phyloP scores from a whole-genome alignment of 2,797 vertebrate species.

The Amazona ochrocephala region DNA sequence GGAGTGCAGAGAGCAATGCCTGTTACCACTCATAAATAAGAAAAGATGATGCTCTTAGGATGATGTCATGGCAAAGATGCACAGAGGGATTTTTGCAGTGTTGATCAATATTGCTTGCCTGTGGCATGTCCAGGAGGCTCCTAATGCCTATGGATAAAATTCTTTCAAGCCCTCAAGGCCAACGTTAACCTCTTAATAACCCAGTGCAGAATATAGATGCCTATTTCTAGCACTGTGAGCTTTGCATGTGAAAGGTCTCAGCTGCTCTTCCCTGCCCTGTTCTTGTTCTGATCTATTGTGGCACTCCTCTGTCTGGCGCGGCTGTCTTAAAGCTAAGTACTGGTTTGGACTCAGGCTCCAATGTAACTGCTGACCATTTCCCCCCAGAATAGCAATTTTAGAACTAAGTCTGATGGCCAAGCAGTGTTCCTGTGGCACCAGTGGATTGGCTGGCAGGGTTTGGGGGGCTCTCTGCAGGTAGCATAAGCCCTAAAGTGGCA shows the following conservation, averaged over 20 bases:
- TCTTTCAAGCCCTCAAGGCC: background rate
- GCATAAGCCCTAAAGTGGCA: fast-evolving
- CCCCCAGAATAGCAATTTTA: fast-evolving
- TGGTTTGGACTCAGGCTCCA: background rate
- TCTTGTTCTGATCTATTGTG: background rate
- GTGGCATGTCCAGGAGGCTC: background rate
- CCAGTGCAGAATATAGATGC: background rate
- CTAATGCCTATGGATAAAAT: background rate
- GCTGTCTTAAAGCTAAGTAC: fast-evolving
- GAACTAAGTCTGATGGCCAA: fast-evolving
- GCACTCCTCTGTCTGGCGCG: background rate
- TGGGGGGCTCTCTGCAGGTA: background rate
- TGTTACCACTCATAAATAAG: background rate
- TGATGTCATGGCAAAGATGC: background rate
- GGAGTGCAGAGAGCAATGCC: background rate
- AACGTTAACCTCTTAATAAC: background rate
- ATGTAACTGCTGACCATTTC: fast-evolving
- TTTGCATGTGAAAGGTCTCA: background rate
- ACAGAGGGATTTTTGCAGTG: background rate
- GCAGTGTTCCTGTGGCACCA: background rate
- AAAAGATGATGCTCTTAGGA: background rate
- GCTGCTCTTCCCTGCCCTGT: background rate
- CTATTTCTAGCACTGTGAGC: conserved; percentile 1
- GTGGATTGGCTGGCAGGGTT: background rate
- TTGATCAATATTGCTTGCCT: background rate